phyloP scores from a whole-genome alignment of 2,888 invertebrate species.

The Suillia variegata region DNA sequence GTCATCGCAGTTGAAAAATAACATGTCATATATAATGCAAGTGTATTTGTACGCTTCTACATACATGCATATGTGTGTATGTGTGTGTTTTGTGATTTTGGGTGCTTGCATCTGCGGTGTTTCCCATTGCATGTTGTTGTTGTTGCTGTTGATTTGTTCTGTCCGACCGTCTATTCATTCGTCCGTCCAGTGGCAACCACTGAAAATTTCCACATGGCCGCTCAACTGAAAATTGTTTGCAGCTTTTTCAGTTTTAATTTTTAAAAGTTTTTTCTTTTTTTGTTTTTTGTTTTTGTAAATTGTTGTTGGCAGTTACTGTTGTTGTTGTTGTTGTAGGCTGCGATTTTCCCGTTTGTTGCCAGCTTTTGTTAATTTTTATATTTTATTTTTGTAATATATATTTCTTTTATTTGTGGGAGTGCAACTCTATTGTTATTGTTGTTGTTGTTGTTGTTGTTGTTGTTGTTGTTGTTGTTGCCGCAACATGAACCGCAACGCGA shows the following conservation, averaged over 20 bases:
- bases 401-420: constrained; percentile 11
- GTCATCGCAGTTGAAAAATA: too few relatives aligned
- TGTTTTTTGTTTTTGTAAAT: constrained; percentile 14
- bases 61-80: too few relatives aligned
- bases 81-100: neutral
- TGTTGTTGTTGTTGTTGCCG: constrained; percentile 12
- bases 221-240: constrained; percentile 61
- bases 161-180: constrained; percentile 17
- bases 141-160: constrained; percentile 17
- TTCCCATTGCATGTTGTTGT: constrained; percentile 48
- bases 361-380: constrained; percentile 4
- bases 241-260: too few relatives aligned
- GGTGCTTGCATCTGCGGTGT: constrained; percentile 42
- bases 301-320: constrained; percentile 28
- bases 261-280: constrained; percentile 20
- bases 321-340: constrained; percentile 34
- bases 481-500: neutral
- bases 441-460: constrained; percentile 3
- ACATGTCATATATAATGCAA: too few relatives aligned
- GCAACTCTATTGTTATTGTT: too few relatives aligned
- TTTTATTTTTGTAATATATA: neutral
- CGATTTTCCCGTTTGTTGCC: constrained; percentile 42
- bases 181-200: constrained; percentile 46
- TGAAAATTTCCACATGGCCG: constrained; percentile 61
- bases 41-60: too few relatives aligned